Conservation (phyloP, 2,797 vertebrate genomes). For the Coccyzus lansbergi region DNA sequence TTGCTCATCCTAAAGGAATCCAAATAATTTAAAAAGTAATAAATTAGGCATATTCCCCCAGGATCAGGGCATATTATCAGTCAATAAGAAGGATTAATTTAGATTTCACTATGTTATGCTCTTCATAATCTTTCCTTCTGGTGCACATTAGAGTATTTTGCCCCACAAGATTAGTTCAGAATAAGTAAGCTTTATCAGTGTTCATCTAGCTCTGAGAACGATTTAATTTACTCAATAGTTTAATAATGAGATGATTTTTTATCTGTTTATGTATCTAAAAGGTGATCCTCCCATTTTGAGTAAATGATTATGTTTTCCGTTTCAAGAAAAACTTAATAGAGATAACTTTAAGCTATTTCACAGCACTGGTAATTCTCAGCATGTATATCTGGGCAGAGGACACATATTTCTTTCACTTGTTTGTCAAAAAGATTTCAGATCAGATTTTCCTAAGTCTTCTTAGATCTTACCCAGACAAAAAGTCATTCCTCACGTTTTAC, state of each 20-base stretch:
- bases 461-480: background rate
- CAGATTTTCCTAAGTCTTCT: background rate
- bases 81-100: constrained; percentile 64
- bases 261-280: constrained; percentile 61
- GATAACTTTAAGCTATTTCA: background rate
- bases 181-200: constrained; percentile 42
- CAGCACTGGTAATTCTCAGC: background rate
- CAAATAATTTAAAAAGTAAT: constrained; percentile 55
- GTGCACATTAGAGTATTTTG: constrained; percentile 53
- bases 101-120: constrained; percentile 53
- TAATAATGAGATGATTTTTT: constrained; percentile 48
- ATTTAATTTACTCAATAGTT: constrained; percentile 57
- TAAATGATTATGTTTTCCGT: background rate
- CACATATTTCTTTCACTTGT: background rate
- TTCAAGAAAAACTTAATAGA: constrained; percentile 8
- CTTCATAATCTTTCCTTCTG: constrained; percentile 51
- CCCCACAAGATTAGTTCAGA: constrained; percentile 11
- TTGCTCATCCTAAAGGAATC: constrained; percentile 40
- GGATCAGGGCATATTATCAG: constrained; percentile 43
- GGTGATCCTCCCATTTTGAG: constrained; percentile 31
- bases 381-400: background rate
- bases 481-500: background rate
- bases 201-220: constrained; percentile 52
- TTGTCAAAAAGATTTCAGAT: background rate
- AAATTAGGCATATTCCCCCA: constrained; percentile 59